Evolutionary conservation across 2,888 invertebrate genomes (phyloP).

Genomic region (Tubiluchus corallicola): DNA sequence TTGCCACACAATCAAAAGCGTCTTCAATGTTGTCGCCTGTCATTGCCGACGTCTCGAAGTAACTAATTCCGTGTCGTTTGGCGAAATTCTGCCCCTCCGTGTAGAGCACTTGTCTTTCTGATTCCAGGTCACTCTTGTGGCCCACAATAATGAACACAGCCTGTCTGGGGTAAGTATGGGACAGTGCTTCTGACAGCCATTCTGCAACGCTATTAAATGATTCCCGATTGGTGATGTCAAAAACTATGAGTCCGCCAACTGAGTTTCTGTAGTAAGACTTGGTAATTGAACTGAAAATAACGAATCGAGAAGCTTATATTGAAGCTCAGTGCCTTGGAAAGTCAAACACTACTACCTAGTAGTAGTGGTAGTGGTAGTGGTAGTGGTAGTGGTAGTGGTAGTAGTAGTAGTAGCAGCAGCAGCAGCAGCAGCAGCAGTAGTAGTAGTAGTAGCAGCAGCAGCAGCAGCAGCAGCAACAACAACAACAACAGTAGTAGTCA

Average conservation of each 20-base stretch:
- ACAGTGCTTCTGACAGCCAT: slow-evolving; percentile 91
- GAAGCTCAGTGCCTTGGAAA: too few species aligned
- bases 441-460: too few species aligned
- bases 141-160: slow-evolving; percentile 55
- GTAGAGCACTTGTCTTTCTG: slow-evolving; percentile 55
- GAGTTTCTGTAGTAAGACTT: slow-evolving; percentile 97
- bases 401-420: too few species aligned
- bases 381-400: too few species aligned
- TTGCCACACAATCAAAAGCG: slow-evolving; percentile 71
- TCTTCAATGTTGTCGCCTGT: slow-evolving; percentile 81
- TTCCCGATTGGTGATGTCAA: slow-evolving; percentile 46
- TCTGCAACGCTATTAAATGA: slow-evolving; percentile 87
- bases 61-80: slow-evolving; percentile 71
- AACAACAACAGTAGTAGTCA: too few species aligned
- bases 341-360: too few species aligned
- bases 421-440: too few species aligned
- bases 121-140: slow-evolving; percentile 38
- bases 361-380: too few species aligned
- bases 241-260: slow-evolving; percentile 84
- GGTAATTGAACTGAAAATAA: slow-evolving; percentile 58
- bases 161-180: slow-evolving; percentile 79
- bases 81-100: slow-evolving; percentile 87
- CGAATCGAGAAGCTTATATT: too few species aligned
- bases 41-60: slow-evolving; percentile 88
- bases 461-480: too few species aligned